A percentile compares a stretch with the other conserved stretches of the same genome.
These are phyloP conservation scores for Sialis lutaria DNA, from an alignment of 2,888 invertebrate genomes.

Conservation along the genomic window DNA sequence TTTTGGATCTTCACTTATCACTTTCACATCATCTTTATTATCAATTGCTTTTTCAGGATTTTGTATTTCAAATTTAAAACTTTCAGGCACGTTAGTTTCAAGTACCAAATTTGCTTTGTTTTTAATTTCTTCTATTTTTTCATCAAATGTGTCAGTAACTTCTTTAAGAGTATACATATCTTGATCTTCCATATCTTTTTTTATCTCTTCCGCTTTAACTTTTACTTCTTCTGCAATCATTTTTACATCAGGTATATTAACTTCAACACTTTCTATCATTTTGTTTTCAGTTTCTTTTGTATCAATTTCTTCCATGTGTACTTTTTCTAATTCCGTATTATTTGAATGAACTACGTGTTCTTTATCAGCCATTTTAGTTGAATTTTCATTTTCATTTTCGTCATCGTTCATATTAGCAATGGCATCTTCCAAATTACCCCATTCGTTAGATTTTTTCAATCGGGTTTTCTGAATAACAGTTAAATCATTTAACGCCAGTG, in stretches of 20 bases:
- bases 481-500: conserved; percentile 43
- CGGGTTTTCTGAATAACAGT: conserved; percentile 49
- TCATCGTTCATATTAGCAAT: conserved; percentile 19
- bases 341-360: conserved; percentile 3
- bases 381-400: neutral
- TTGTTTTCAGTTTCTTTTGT: neutral
- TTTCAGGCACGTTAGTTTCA: neutral
- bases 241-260: conserved; percentile 1
- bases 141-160: neutral
- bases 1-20: no score
- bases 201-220: neutral
- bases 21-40: no score
- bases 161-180: no score
- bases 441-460: conserved; percentile 56
- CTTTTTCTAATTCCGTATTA: neutral
- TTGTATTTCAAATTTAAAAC: neutral
- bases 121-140: neutral
- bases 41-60: neutral
- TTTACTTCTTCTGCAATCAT: conserved; percentile 3
- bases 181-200: no score
- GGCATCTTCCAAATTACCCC: conserved; percentile 62
- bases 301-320: neutral
- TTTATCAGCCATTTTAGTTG: neutral
- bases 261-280: conserved; percentile 1
- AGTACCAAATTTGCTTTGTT: neutral